Evolutionary conservation across 2,113 vertebrate species (phyloP).

Genomic region (Paramormyrops kingsleyae): DNA sequence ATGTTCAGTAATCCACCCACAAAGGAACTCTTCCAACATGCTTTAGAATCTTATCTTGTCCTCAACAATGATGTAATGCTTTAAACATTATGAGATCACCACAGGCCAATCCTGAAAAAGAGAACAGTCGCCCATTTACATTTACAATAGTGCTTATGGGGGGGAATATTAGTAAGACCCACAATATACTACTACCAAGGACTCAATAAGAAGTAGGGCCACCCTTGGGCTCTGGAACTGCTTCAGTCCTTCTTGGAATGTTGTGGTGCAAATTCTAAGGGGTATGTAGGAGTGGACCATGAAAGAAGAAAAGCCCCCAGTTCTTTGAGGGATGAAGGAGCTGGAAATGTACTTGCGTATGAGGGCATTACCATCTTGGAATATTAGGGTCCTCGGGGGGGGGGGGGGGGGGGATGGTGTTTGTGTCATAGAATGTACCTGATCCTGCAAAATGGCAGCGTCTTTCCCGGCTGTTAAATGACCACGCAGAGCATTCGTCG

Average conservation of each 20-base stretch:
- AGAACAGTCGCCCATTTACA: background rate
- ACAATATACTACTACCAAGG: background rate
- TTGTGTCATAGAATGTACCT: background rate
- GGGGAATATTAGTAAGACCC: background rate
- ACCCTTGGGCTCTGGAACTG: background rate
- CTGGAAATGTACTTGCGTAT: background rate
- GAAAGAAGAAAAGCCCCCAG: background rate
- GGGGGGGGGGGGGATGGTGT: background rate
- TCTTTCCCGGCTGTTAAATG: background rate
- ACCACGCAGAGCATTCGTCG: background rate
- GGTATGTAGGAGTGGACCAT: background rate
- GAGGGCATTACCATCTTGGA: background rate
- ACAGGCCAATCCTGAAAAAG: background rate
- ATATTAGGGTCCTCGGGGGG: background rate
- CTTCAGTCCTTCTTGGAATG: background rate
- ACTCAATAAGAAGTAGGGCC: background rate
- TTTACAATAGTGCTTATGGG: background rate
- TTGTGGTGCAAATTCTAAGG: background rate
- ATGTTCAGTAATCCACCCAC: background rate
- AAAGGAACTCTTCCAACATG: background rate
- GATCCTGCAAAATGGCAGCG: background rate
- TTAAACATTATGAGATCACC: background rate
- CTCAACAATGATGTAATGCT: background rate
- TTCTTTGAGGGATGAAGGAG: background rate
- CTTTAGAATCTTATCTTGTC: background rate